Evolutionary conservation across 2,113 vertebrate species (phyloP).

Genomic region (Aphelocoma coerulescens): DNA sequence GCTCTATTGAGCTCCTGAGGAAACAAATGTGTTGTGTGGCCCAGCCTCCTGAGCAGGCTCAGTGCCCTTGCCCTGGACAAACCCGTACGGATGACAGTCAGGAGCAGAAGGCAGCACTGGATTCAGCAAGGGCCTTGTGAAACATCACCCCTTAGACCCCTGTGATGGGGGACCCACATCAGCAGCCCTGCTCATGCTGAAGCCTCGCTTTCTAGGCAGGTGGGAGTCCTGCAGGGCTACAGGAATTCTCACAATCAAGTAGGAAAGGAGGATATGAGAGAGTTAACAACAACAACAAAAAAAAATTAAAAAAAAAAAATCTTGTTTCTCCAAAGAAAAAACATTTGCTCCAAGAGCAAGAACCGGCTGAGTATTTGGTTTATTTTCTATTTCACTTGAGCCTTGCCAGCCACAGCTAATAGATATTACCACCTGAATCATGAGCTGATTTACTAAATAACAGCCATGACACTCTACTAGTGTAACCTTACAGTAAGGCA

Average conservation of each 20-base stretch:
- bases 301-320: too few species aligned
- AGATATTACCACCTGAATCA: conserved; percentile 49
- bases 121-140: not conserved
- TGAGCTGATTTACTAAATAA: conserved; percentile 50
- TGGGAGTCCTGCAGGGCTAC: not conserved
- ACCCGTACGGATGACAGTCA: fast-evolving
- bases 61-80: not conserved
- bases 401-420: conserved; percentile 44
- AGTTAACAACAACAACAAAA: not conserved
- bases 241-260: not conserved
- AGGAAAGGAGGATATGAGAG: not conserved
- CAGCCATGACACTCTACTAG: conserved; percentile 52
- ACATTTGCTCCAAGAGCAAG: conserved; percentile 14
- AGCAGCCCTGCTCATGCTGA: not conserved
- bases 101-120: not conserved
- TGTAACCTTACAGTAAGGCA: conserved; percentile 57
- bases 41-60: not conserved
- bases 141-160: not conserved
- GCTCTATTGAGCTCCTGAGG: fast-evolving
- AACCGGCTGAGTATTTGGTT: not conserved
- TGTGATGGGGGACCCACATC: too few species aligned
- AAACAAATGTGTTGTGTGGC: not conserved
- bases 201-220: not conserved
- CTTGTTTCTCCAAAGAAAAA: not conserved
- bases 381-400: conserved; percentile 45